Base-by-base conservation (phyloP, 2,888 invertebrate genomes). In the Meghimatium bilineatum region DNA sequence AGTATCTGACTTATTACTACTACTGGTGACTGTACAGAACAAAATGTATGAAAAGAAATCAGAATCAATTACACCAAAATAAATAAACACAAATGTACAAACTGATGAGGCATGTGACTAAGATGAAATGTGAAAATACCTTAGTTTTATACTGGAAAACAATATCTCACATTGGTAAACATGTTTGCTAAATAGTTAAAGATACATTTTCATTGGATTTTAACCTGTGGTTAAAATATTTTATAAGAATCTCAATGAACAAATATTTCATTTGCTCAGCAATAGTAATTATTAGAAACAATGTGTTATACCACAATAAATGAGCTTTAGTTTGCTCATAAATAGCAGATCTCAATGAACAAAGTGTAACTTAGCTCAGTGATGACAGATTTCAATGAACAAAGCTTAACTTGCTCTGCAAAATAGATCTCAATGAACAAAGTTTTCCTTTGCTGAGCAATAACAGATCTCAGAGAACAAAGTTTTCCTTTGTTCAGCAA, bases 51-150 rank as follows among this genome's bases (percentile, higher is more conserved):
- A 38, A 38, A 71, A 71, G 23, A 71, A 36, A 71, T 5, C 5
- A 2, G 8, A 38, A 38, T 71, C 26, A 36, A n/a, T 23, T 71
- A 36, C 38, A 38, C 38, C 38, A 71, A 71, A 71, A 71, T 71
- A 38, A 38, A 71, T n/a, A 36, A 71, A 38, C 36, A 71, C 71
- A 71, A 71, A 71, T 71, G 12, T 38, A 71, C 69, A 69, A 69
- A 36, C 17, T 32, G 2, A 63, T 63, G 12, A n/a, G n/a, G 6
- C n/a, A 63, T 10, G 60, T 63, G 60, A 23, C 23, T 12, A 5
- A 32, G 32, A 5, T 34, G 67, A 34, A 67, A 67, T 34, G 34
- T 34, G 67, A 67, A 26, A 34, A 20, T 34, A 34, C 67, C 34
- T 67, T 34, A 34, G 67, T 63, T 66, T n/a, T n/a, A 29, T 29